Conservation (phyloP, 2,888 invertebrate species). For the Autographa pulchrina region DNA sequence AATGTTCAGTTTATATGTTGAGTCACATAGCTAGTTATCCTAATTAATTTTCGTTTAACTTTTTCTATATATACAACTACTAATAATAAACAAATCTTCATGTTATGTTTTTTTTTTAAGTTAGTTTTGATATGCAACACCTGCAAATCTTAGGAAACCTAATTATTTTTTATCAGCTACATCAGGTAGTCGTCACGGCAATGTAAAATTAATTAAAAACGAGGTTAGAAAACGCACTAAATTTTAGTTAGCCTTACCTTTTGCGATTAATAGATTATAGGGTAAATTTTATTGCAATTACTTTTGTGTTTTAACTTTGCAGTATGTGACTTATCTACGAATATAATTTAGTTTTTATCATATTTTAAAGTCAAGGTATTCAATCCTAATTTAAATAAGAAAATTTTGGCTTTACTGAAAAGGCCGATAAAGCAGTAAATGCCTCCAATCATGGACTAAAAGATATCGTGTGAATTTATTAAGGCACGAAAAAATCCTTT, state of each 20-base stretch:
- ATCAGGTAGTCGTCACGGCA: slow-evolving; percentile 11
- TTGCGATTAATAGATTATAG: not conserved
- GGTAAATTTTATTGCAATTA: not conserved
- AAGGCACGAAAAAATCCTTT: too few relatives aligned
- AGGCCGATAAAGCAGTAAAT: too few relatives aligned
- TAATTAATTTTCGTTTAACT: not conserved
- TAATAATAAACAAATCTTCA: not conserved
- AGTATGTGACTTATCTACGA: too few relatives aligned
- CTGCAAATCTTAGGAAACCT: slow-evolving; percentile 18
- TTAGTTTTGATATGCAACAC: slow-evolving; percentile 12
- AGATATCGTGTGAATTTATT: too few relatives aligned
- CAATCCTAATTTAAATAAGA: too few relatives aligned
- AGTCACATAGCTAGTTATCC: not conserved
- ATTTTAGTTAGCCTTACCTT: not conserved
- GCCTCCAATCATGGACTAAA: too few relatives aligned
- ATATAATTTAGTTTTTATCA: too few relatives aligned
- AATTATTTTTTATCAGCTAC: slow-evolving; percentile 15
- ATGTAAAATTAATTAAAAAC: slow-evolving; percentile 20
- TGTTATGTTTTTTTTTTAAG: not conserved
- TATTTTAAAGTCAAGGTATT: too few relatives aligned
- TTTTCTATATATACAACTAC: not conserved
- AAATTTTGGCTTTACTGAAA: too few relatives aligned
- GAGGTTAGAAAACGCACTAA: slow-evolving; percentile 8
- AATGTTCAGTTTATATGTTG: not conserved
- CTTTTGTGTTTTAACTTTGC: not conserved